These are phyloP conservation scores for Urocolius indicus DNA, from an alignment of 2,113 vertebrate species.

Conservation along the genomic window DNA sequence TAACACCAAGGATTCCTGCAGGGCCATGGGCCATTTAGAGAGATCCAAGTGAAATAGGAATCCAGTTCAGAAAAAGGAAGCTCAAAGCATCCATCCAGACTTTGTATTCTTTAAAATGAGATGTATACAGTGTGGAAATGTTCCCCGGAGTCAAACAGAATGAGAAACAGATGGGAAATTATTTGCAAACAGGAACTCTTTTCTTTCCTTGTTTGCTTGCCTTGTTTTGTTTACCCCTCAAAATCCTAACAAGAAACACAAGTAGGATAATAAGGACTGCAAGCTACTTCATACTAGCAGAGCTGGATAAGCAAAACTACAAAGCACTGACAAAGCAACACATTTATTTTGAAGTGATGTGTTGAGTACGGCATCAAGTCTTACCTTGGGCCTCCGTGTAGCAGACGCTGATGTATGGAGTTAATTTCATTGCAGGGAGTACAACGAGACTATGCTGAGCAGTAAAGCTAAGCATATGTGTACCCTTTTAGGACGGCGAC, in stretches of 20 bases:
- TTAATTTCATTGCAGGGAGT: background rate
- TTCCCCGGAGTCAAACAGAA: constrained; percentile 12
- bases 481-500: background rate
- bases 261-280: background rate
- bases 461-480: background rate
- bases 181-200: constrained; percentile 61
- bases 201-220: background rate
- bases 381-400: background rate
- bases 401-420: background rate
- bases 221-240: constrained; percentile 62
- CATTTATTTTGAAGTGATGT: background rate
- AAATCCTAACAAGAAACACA: constrained; percentile 38
- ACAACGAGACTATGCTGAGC: background rate
- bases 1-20: background rate
- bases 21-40: background rate
- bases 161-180: constrained; percentile 68
- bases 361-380: background rate
- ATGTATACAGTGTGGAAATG: background rate
- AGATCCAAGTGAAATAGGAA: background rate
- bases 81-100: background rate
- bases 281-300: background rate
- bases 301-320: background rate
- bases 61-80: background rate
- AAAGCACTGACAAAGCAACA: background rate
- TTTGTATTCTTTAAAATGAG: background rate